Evolutionary conservation across 2,797 vertebrate species (phyloP).

Genomic region (Coracias cyanogaster): DNA sequence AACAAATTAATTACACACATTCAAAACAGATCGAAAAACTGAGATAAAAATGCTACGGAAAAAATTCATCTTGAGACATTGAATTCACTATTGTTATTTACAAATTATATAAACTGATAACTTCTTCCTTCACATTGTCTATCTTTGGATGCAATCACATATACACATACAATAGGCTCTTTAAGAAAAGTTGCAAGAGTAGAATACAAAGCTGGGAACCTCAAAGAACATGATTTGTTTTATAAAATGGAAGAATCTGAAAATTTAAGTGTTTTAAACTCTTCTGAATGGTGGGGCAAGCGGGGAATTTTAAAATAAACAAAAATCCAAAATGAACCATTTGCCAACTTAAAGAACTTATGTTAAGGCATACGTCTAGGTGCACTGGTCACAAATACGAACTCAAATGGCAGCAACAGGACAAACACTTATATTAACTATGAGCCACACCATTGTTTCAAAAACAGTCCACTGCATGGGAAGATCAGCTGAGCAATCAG

Average conservation of each 20-base stretch:
- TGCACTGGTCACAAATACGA: not conserved
- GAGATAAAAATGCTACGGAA: not conserved
- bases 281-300: not conserved
- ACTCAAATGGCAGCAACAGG: not conserved
- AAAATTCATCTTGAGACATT: not conserved
- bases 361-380: not conserved
- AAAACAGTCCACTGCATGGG: not conserved
- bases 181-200: not conserved
- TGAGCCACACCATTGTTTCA: not conserved
- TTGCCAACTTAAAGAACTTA: not conserved
- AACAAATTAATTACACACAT: not conserved
- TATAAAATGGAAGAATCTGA: not conserved
- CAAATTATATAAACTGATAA: not conserved
- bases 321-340: not conserved
- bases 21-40: not conserved
- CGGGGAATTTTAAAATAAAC: not conserved
- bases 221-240: not conserved
- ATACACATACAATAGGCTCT: not conserved
- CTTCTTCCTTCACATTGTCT: not conserved
- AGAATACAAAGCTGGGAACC: not conserved
- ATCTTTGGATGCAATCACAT: not conserved
- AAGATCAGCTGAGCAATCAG: not conserved
- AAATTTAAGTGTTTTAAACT: not conserved
- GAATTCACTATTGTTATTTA: not conserved
- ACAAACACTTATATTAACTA: not conserved